phyloP scores from a whole-genome alignment of 2,888 invertebrate genomes.

The Zaprionus bogoriensis region DNA sequence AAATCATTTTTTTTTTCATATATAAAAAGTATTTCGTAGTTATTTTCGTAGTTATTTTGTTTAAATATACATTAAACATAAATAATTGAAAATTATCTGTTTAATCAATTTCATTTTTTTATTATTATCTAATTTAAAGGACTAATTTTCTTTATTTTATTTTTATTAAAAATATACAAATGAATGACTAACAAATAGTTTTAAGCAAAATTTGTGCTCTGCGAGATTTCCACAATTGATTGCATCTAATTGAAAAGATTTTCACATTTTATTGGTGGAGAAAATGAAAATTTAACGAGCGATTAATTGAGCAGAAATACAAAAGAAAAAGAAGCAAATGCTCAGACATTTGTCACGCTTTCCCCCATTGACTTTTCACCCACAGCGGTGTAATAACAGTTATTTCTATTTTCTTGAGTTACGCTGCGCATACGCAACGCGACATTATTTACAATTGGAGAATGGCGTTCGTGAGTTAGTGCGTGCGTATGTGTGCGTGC shows the following conservation, averaged over 20 bases:
- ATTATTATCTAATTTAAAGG: too few relatives aligned
- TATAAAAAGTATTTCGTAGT: too few relatives aligned
- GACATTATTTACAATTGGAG: constrained; percentile 17
- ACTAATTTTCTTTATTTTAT: too few relatives aligned
- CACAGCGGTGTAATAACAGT: constrained; percentile 18
- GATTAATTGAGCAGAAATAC: constrained; percentile 28
- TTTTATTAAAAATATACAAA: too few relatives aligned
- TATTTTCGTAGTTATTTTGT: too few relatives aligned
- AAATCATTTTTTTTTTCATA: too few relatives aligned
- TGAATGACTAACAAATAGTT: too few relatives aligned
- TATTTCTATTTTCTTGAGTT: constrained; percentile 15
- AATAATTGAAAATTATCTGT: too few relatives aligned
- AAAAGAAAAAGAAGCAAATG: constrained; percentile 15
- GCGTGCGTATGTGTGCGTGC: background rate
- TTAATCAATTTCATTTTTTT: too few relatives aligned
- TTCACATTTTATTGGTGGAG: background rate
- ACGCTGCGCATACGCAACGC: constrained; percentile 17
- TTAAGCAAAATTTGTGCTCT: background rate
- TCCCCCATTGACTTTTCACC: constrained; percentile 4
- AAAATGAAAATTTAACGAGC: constrained; percentile 18
- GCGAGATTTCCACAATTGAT: background rate
- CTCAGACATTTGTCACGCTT: constrained; percentile 3
- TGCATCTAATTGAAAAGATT: background rate
- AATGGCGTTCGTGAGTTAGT: background rate
- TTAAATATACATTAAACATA: too few relatives aligned